These are phyloP conservation scores for Blastobasis adustella DNA, from an alignment of 2,888 invertebrate genomes.

Conservation along the genomic window DNA sequence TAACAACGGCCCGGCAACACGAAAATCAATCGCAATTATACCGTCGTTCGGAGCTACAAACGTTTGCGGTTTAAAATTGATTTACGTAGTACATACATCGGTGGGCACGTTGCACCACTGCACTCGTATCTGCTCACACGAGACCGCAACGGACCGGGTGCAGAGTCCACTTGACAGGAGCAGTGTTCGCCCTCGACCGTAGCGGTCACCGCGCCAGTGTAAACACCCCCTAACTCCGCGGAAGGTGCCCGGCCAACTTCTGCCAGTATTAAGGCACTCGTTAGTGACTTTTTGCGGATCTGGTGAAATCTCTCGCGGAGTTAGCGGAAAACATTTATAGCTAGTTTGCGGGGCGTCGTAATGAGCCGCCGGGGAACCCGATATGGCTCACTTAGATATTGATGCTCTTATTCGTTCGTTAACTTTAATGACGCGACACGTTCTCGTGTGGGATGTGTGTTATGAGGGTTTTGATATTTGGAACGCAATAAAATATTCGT, in stretches of 20 bases:
- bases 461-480: no score
- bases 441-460: no score
- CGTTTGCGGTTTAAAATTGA: no score
- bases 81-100: no score
- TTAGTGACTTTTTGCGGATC: constrained; percentile 60
- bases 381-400: constrained; percentile 5
- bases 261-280: constrained; percentile 57
- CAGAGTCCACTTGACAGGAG: no score
- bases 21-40: background rate
- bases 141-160: no score
- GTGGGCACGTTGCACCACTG: no score
- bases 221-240: background rate
- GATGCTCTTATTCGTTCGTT: constrained; percentile 11
- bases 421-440: constrained; percentile 9
- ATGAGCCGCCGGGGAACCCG: constrained; percentile 22
- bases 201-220: no score
- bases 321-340: constrained; percentile 47
- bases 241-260: constrained; percentile 38
- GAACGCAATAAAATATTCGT: no score
- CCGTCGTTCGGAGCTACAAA: no score
- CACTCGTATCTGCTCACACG: no score
- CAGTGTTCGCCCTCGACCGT: no score
- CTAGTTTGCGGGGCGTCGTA: constrained; percentile 30
- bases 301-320: constrained; percentile 50
- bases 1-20: background rate